Evolutionary conservation across 2,113 vertebrate genomes (phyloP), one percentile per base, ranked within the genome.

Genomic region (Hemichromis elongatus): DNA sequence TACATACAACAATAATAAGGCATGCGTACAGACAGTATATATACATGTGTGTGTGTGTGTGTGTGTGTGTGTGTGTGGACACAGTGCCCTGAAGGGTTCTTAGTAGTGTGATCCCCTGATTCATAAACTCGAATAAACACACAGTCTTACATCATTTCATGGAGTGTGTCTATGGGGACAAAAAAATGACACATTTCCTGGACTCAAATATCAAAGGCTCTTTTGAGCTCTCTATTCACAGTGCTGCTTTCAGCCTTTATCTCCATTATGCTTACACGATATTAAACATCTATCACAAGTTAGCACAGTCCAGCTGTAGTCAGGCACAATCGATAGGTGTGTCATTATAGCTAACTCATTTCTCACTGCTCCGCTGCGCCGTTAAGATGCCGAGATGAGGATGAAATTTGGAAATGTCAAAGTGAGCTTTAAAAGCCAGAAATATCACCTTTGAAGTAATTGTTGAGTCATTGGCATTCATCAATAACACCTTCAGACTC

Each of bases 351-450:
- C 70, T 28, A 6, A 54, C 50, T 81, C 9, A 61, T 85, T 77
- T 81, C 52, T 85, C 37, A 61, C 53, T 40, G 4, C 11, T 42
- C 19, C 2, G 5, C 47, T 57, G 28, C 3, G 30, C 54, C 61
- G 73, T 33, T 45, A 26, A 73, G 53, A 57, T 5, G 5, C 30
- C 2, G 16, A 50, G 42, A 82, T 9, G 5, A 80, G 47, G 63
- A 30, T 24, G 40, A 73, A 82, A 83, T 68, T 24, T 86, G 21
- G 53, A 91, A 86, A 89, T 84, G 88, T 81, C 87, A 89, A 78
- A 56, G 80, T 52, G 52, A 66, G 47, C 14, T 90, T 81, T 54
- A 73, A 73, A 81, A 87, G 88, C 16, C 30, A 70, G 52, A 88
- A 78, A 75, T 55, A 82, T 83, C 57, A 73, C 54, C 18, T 59